phyloP scores from a whole-genome alignment of 2,888 invertebrate genomes.

The Erpobdella octoculata region DNA sequence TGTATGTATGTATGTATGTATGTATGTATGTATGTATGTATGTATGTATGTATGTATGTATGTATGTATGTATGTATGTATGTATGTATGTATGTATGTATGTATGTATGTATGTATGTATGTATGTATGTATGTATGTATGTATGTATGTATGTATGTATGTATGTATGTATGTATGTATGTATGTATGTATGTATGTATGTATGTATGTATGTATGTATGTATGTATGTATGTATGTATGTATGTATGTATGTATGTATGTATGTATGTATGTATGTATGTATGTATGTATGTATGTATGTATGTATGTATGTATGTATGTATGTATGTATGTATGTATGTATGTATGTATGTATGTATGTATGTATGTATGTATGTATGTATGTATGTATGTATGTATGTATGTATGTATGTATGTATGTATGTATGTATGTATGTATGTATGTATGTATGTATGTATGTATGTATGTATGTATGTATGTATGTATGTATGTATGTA shows the following conservation, averaged over 20 bases:
- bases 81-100: not conserved
- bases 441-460: not conserved
- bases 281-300: not conserved
- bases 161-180: not conserved
- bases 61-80: not conserved
- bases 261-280: not conserved
- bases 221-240: not conserved
- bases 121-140: not conserved
- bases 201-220: not conserved
- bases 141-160: not conserved
- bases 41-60: constrained; percentile 1
- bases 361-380: too few species aligned
- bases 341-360: too few species aligned
- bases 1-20: not conserved
- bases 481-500: too few species aligned
- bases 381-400: too few species aligned
- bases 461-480: not conserved
- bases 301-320: not conserved
- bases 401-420: too few species aligned
- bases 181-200: not conserved
- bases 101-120: not conserved
- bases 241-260: not conserved
- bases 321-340: too few species aligned
- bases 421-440: not conserved
- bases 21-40: not conserved